Conservation (phyloP, 1,140 invertebrate genomes). For the Ceratina australensis region DNA sequence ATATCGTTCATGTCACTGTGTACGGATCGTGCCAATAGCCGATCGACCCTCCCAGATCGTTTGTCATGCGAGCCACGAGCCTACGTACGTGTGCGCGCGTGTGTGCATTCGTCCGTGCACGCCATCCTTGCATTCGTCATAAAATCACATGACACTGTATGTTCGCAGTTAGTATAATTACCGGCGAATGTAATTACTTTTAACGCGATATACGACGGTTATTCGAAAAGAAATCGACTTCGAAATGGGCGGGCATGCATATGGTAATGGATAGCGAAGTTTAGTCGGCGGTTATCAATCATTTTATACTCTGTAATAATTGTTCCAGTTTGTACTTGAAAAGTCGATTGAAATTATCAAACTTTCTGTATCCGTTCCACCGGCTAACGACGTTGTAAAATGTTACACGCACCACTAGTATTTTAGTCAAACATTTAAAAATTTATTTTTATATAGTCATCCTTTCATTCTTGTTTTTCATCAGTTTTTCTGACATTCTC, state of each 20-base stretch:
- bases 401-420: too few relatives aligned
- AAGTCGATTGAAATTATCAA: too few relatives aligned
- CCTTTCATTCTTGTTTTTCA: too few relatives aligned
- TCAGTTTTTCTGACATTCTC: too few relatives aligned
- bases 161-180: conserved; percentile 33
- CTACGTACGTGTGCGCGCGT: conserved; percentile 10
- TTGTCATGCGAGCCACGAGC: conserved; percentile 68
- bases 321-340: too few relatives aligned
- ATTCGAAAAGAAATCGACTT: not conserved
- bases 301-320: too few relatives aligned
- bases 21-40: conserved; percentile 73
- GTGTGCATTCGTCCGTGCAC: not conserved
- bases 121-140: conserved; percentile 57
- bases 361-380: too few relatives aligned
- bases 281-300: not conserved
- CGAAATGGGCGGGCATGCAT: not conserved
- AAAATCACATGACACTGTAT: conserved; percentile 29
- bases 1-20: conserved; percentile 65
- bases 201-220: not conserved
- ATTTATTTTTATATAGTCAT: too few relatives aligned
- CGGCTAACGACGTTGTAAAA: too few relatives aligned
- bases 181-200: conserved; percentile 34
- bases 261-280: not conserved
- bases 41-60: conserved; percentile 74
- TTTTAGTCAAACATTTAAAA: too few relatives aligned